A percentile compares a stretch with the other conserved stretches of the same genome.
Conservation (phyloP, 1,140 invertebrate genomes). For the Drosophila miranda region DNA sequence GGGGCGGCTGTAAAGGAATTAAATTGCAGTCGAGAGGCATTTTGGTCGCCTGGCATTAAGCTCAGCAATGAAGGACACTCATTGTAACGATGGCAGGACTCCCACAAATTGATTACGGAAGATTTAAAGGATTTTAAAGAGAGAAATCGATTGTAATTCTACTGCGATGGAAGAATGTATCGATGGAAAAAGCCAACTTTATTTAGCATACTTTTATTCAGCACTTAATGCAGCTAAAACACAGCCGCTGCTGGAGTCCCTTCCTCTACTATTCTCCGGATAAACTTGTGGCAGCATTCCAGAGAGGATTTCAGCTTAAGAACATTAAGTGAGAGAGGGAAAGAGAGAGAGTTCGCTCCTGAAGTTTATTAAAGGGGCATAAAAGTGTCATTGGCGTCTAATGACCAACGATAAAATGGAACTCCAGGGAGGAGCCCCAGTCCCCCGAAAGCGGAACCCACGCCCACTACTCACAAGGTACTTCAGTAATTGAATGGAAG, state of each 20-base stretch:
- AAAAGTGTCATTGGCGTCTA: slow-evolving; percentile 79
- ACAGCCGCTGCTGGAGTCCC: too few relatives aligned
- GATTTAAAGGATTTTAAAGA: too few relatives aligned
- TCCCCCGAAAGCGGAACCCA: slow-evolving; percentile 17
- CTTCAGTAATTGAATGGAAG: slow-evolving; percentile 20
- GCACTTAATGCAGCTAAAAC: too few relatives aligned
- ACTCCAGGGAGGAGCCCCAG: not conserved
- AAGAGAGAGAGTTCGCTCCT: slow-evolving; percentile 39
- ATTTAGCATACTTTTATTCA: too few relatives aligned
- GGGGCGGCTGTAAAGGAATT: slow-evolving; percentile 41
- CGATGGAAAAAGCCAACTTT: too few relatives aligned
- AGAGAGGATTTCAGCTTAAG: slow-evolving; percentile 38
- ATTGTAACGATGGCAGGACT: not conserved
- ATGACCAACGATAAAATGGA: slow-evolving; percentile 70
- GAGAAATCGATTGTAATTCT: too few relatives aligned
- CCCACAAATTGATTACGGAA: too few relatives aligned
- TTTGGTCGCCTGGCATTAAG: slow-evolving; percentile 38
- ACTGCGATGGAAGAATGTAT: too few relatives aligned
- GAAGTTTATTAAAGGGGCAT: slow-evolving; percentile 81
- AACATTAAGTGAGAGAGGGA: not conserved
- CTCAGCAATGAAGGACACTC: slow-evolving; percentile 44
- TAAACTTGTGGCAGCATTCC: slow-evolving; percentile 43
- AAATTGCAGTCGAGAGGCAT: slow-evolving; percentile 47
- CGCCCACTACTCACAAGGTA: not conserved
- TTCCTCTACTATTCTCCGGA: too few relatives aligned